Evolutionary conservation across 2,888 invertebrate genomes (phyloP).

Genomic region (Dicranocentrus wangi): DNA sequence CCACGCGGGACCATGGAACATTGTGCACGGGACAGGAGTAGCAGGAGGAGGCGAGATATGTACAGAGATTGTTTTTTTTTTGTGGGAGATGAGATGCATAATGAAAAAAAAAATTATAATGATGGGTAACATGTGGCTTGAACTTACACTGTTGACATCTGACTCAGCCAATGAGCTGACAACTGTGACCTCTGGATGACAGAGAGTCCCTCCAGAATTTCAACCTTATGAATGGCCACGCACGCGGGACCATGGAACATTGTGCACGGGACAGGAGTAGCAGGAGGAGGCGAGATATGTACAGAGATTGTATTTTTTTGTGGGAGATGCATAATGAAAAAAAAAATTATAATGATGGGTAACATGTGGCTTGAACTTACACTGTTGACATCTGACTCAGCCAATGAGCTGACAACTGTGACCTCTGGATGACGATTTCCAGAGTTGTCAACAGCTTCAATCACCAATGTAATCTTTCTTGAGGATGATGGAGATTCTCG

Average conservation of each 20-base stretch:
- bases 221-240: too few species aligned
- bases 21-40: too few species aligned
- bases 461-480: slow-evolving; percentile 71
- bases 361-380: slow-evolving; percentile 65
- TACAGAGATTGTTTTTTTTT: too few species aligned
- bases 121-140: slow-evolving; percentile 31
- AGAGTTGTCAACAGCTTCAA: slow-evolving; percentile 69
- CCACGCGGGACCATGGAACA: not conserved
- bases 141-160: slow-evolving; percentile 71
- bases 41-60: too few species aligned
- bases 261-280: too few species aligned
- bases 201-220: too few species aligned
- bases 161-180: slow-evolving; percentile 66
- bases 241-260: not conserved
- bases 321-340: not conserved
- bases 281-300: too few species aligned
- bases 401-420: slow-evolving; percentile 67
- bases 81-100: not conserved
- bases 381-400: slow-evolving; percentile 69
- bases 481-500: slow-evolving; percentile 65
- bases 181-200: slow-evolving; percentile 67
- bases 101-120: slow-evolving; percentile 8
- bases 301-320: too few species aligned
- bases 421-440: slow-evolving; percentile 68
- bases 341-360: slow-evolving; percentile 4